Conservation (phyloP, 2,797 vertebrate genomes). For the Scarus forsteni region DNA sequence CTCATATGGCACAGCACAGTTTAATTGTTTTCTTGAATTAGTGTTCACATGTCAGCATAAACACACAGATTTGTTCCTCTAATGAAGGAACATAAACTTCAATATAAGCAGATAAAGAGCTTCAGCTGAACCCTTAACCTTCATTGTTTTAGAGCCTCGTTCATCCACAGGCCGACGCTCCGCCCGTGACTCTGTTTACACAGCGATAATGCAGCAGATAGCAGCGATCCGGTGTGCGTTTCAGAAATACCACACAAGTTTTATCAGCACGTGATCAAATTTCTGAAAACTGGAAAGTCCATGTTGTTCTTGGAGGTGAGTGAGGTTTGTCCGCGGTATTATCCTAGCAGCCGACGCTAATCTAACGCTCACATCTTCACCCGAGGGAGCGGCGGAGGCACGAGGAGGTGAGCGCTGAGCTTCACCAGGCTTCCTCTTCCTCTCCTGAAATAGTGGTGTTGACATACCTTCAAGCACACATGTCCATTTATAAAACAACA, state of each 20-base stretch:
- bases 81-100: neutral
- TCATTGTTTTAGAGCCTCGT: neutral
- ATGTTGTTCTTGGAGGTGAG: slow-evolving; percentile 41
- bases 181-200: slow-evolving; percentile 34
- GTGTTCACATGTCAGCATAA: neutral
- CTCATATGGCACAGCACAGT: slow-evolving; percentile 8
- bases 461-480: slow-evolving; percentile 5
- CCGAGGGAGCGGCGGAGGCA: neutral
- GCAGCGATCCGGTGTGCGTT: slow-evolving; percentile 17
- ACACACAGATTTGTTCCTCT: neutral
- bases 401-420: neutral
- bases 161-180: slow-evolving; percentile 5
- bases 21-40: neutral
- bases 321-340: slow-evolving; percentile 9
- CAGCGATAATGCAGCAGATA: slow-evolving; percentile 39
- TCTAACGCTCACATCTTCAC: slow-evolving; percentile 34
- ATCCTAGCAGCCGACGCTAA: slow-evolving; percentile 25
- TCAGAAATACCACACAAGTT: slow-evolving; percentile 36
- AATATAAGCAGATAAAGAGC: slow-evolving; percentile 8
- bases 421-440: slow-evolving; percentile 24
- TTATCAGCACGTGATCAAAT: slow-evolving; percentile 46
- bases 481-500: neutral
- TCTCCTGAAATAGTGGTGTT: slow-evolving; percentile 1
- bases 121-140: neutral
- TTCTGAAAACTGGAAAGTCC: slow-evolving; percentile 37